Base-by-base conservation (phyloP, 2,888 invertebrate species). In the Polietes domitor region DNA sequence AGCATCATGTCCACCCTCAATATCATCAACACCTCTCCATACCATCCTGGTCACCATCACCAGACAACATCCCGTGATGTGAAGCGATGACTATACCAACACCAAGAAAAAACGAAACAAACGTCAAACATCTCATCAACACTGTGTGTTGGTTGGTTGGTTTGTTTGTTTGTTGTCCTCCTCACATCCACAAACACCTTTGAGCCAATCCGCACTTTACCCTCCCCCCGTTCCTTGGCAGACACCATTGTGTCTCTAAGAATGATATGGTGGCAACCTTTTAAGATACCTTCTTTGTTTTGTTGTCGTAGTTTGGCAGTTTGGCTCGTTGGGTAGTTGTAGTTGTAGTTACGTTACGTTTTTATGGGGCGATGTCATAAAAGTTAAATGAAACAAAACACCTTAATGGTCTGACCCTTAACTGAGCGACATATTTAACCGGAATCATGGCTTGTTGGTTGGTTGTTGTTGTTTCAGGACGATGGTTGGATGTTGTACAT, bases 351-450 rank as follows among this genome's bases (percentile, higher is more conserved):
- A n/a, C 24, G 9, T 53, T 61, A 19, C 53, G 61, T 32, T 72
- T 32, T 72, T 79, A 81, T 68, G 72, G 78, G 61, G 68, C 75
- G 17, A 68, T 43, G 41, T 15, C 68, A 81, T 83, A 80, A 86
- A 86, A 86, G 86, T 87, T 86, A 87, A 87, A 87, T 86, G 85
- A 87, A 86, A 87, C 82, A 86, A 85, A 86, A 82, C 85, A 86
- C 85, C 81, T 86, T 85, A 87, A 87, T 85, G 81, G 80, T 79
- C 74, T 82, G 85, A 84, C 85, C 86, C 79, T 79, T 75, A 75
- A n/a, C 15, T 12, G 47, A 3, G 47, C 9, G 47, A 80, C 77
- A 83, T 75, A 80, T 77, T 83, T 80, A 77, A 77, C 74, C 83
- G 77, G 43, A 71, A 80, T 75, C 78, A 77, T 77, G 77, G 77